phyloP scores from a whole-genome alignment of 2,113 vertebrate genomes.

The Vidua chalybeata region DNA sequence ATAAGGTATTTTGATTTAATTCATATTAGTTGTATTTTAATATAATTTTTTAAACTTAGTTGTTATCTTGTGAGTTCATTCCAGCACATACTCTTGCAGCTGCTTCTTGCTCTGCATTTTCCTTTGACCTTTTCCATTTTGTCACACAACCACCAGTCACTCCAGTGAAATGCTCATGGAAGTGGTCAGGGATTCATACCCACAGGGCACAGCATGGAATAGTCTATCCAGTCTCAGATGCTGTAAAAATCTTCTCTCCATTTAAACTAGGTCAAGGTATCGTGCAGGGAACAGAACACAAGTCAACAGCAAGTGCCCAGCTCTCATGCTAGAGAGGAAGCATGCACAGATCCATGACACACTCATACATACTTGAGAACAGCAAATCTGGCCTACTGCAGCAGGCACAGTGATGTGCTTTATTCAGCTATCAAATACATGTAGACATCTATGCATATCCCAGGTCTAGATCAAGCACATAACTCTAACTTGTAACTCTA shows the following conservation, averaged over 20 bases:
- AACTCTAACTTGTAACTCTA: not conserved
- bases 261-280: not conserved
- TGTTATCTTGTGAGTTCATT: not conserved
- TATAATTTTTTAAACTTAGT: not conserved
- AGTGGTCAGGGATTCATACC: not conserved
- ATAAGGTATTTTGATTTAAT: not conserved
- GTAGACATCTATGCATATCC: not conserved
- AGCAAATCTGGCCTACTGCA: not conserved
- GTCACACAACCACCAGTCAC: not conserved
- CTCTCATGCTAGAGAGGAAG: not conserved
- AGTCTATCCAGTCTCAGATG: not conserved
- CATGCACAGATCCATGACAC: not conserved
- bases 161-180: not conserved
- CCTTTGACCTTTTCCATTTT: not conserved
- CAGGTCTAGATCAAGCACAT: not conserved
- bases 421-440: not conserved
- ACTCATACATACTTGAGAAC: not conserved
- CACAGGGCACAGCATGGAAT: not conserved
- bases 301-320: not conserved
- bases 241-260: not conserved
- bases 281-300: not conserved
- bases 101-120: not conserved
- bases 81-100: not conserved
- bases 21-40: not conserved
- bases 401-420: not conserved